Evolutionary conservation across 2,888 invertebrate species (phyloP), one percentile per base, ranked within the genome.

Genomic region (Drosophila macrothrix): DNA sequence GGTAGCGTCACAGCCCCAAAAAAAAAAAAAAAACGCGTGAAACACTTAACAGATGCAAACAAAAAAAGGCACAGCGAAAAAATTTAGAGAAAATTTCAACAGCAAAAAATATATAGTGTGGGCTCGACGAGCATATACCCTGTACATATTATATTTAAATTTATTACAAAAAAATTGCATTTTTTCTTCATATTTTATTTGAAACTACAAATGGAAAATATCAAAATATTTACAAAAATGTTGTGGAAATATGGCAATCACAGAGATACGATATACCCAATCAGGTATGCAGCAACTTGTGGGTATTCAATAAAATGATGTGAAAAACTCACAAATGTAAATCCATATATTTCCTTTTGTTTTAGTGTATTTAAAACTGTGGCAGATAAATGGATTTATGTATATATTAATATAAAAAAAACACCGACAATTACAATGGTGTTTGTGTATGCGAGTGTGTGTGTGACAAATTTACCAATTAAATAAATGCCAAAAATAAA

Each of bases 401-500:
- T 75, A 66, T 81, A 81, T 76, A 81, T 86, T 81, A 67, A 76
- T 71, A 29, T 55, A 67, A 75, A 72, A 67, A 66, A 69, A 53
- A 35, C 28, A 1, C 12, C 61, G 66, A 62, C 58, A 53, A 73
- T 73, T 67, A 70, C 74, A 77, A 80, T 78, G 53, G 58, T 68
- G 64, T 14, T 12, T 12, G 33, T 35, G 50, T 74, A n/a, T n/a
- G n/a, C n/a, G n/a, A n/a, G 46, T 55, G 29, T 58, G 65, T 61
- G 71, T 78, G 76, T 80, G 80, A 78, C 71, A 85, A 88, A 83
- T 84, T 76, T 86, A 61, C 78, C 86, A 84, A 84, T 84, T 84
- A 88, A 86, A 84, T 84, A 83, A 88, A 88, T 72, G 88, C 71
- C 80, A 74, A 88, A 78, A 70, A 74, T 77, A 69, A 85, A 65